These are phyloP conservation scores for Adineta ricciae DNA, from an alignment of 2,888 invertebrate genomes.

Conservation along the genomic window DNA sequence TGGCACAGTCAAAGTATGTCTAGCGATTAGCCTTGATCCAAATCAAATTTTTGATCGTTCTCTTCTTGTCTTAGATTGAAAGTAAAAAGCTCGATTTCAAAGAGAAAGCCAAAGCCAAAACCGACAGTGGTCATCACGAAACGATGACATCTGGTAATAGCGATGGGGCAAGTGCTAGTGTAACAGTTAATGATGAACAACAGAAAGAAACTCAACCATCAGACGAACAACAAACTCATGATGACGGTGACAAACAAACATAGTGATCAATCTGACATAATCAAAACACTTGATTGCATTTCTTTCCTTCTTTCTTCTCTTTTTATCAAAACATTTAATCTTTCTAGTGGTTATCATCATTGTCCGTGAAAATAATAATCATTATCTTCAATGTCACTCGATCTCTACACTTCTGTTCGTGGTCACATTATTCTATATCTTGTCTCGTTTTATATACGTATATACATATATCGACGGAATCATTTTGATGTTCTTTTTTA, in stretches of 20 bases:
- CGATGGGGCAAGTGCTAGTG: neutral
- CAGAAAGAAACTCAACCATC: neutral
- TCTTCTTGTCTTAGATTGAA: neutral
- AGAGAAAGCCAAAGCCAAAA: constrained; percentile 30
- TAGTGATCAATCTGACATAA: neutral
- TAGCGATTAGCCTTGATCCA: neutral
- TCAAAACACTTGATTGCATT: neutral
- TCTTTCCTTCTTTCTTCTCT: neutral
- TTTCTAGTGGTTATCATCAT: neutral
- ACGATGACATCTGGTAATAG: neutral
- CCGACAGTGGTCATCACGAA: constrained; percentile 21
- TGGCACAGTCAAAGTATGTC: constrained; percentile 22
- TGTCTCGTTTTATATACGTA: neutral
- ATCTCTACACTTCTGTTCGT: neutral
- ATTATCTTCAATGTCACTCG: neutral
- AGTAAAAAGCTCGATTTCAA: constrained; percentile 33
- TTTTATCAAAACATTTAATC: neutral
- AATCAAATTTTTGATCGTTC: neutral
- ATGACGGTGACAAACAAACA: constrained; percentile 14
- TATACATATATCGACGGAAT: neutral
- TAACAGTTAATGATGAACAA: neutral
- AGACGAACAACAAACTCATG: neutral
- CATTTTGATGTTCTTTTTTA: neutral
- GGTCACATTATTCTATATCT: neutral
- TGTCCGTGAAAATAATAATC: neutral